Conservation (phyloP, 2,888 invertebrate genomes). For the Vannuccia rotundouncinata region DNA sequence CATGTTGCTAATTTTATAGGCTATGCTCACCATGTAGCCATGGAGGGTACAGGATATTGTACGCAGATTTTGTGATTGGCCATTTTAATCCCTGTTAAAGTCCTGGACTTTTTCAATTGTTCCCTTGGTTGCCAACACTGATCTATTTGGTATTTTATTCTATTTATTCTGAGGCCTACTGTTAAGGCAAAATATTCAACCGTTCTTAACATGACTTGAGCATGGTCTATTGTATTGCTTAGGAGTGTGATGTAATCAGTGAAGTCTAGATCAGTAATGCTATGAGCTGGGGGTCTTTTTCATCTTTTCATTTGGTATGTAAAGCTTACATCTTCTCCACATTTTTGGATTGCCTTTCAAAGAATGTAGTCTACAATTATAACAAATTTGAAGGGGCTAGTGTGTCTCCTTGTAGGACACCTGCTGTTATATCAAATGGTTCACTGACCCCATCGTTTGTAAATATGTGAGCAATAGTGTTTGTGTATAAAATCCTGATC, state of each 20-base stretch:
- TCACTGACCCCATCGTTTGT: conserved; percentile 21
- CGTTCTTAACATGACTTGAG: conserved; percentile 20
- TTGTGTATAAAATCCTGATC: conserved; percentile 15
- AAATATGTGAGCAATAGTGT: conserved; percentile 21
- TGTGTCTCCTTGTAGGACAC: conserved; percentile 17
- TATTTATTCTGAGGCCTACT: no score
- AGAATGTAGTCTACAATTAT: conserved; percentile 28
- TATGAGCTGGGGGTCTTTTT: conserved; percentile 20
- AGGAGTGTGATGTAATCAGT: conserved; percentile 33
- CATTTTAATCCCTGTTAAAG: no score
- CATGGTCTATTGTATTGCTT: conserved; percentile 16
- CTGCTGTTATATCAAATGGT: conserved; percentile 13
- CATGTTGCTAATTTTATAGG: no score
- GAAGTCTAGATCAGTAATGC: conserved; percentile 27
- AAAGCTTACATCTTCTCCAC: conserved; percentile 21
- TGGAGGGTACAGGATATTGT: no score
- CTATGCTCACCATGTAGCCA: no score
- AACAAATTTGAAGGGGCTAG: conserved; percentile 25
- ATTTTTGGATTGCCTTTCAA: conserved; percentile 15
- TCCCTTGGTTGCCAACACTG: conserved; percentile 10
- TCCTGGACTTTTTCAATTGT: conserved; percentile 22
- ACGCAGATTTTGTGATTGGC: no score
- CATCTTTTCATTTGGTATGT: conserved; percentile 13
- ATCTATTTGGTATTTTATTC: not conserved
- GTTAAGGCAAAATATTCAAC: conserved; percentile 23